Base-by-base conservation (phyloP, 2,113 vertebrate species). In the Calyptomena viridis region DNA sequence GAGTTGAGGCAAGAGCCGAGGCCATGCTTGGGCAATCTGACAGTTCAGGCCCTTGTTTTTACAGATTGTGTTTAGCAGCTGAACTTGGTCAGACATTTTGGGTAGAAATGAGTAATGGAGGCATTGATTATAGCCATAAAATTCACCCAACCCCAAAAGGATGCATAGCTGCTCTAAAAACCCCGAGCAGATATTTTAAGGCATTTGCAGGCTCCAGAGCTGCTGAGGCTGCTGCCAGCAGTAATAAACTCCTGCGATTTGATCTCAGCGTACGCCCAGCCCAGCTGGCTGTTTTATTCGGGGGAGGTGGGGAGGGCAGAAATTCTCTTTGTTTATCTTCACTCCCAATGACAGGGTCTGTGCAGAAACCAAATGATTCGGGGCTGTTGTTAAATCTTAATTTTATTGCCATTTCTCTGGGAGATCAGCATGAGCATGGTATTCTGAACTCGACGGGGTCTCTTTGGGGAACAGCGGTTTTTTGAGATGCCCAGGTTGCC, bases 71-170 rank as follows among this genome's bases (percentile, higher is more conserved):
- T 76, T 92, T 68, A 96, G 73, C 87, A 95, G 93, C 67, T 56
- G 20, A 91, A 89, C 75, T 80, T 89, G 96, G n/a, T 94, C 96
- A 95, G 94, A 96, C 82, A 67, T 96, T 96, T 96, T 84, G 69
- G 46, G 74, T 66, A 79, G 84, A 93, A 91, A 94, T 80, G 84
- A 97, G 72, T 95, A 95, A 91, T 85, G 88, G 92, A 89, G 84
- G 89, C 23, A 39, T 42, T 93, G 95, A 95, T 95, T 93, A 49
- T 55, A 78, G 77, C 86, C 93, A 73, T 87, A 71, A 79, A 87
- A 94, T 67, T 91, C 89, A 96, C 90, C 87, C 89, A 87, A 72
- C 39, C 76, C 95, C 88, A 92, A 33, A 80, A 91, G 85, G 86
- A 58, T 3, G 37, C 56, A 28, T 17, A 53, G 44, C 83, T 50